phyloP scores from a whole-genome alignment of 2,888 invertebrate genomes.

The Allolobophora icterica region DNA sequence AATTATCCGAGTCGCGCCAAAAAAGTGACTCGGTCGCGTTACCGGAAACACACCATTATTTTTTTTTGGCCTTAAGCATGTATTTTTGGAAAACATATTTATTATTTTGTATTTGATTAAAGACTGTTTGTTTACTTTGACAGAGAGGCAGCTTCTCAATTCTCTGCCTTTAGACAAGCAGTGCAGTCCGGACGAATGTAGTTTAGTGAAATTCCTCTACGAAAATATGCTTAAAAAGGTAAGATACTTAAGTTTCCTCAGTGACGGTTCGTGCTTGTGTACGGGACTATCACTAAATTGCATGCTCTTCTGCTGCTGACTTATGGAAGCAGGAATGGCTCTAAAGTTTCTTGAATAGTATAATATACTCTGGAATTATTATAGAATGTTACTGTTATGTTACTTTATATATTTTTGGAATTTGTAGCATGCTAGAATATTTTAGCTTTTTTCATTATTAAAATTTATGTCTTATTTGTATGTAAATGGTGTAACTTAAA shows the following conservation, averaged over 20 bases:
- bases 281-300: background rate
- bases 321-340: background rate
- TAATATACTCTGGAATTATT: background rate
- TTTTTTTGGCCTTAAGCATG: no score
- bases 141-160: slow-evolving; percentile 76
- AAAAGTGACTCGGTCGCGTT: no score
- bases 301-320: background rate
- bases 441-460: background rate
- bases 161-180: slow-evolving; percentile 74
- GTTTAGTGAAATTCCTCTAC: slow-evolving; percentile 72
- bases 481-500: background rate
- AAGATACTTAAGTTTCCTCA: slow-evolving; percentile 23
- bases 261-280: background rate
- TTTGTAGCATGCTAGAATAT: background rate
- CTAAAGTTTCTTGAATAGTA: background rate
- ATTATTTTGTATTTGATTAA: background rate
- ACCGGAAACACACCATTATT: no score
- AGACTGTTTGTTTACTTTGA: background rate
- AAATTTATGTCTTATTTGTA: background rate
- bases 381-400: background rate
- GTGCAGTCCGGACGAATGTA: slow-evolving; percentile 64
- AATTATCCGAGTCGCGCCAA: no score
- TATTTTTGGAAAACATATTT: no score
- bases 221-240: slow-evolving; percentile 82
- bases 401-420: background rate